Evolutionary conservation across 2,797 vertebrate species (phyloP), one percentile per base, ranked within the genome.

Genomic region (Sebastes diaconus): DNA sequence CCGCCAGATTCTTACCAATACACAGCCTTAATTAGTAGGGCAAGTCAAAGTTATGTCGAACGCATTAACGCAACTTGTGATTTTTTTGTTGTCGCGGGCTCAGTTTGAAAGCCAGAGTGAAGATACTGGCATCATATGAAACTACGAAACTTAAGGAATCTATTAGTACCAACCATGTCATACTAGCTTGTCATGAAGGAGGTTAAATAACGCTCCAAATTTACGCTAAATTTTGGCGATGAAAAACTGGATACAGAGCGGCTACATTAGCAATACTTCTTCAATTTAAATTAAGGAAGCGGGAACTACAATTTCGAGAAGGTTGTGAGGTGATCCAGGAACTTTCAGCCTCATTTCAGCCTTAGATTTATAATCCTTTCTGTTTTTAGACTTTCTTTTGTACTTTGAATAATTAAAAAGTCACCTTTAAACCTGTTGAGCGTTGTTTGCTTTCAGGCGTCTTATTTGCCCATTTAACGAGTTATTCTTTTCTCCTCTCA

Each of bases 401-500:
- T 72, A 20, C 32, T 65, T 65, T 74, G 11, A 80, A 63, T 79
- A 42, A 80, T 72, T 75, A 73, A 79, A 71, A 74, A 36, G 24
- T 79, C 63, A 73, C 77, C 70, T 76, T 75, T 84, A 61, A 59
- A 68, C 67, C 67, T 73, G 71, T 59, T 78, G 18, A 55, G 57
- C 2, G 6, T 27, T 36, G 66, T 73, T 80, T 29, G 6, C 75
- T 75, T 36, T 77, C 3, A n/a, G 52, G 39, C 63, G 25, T 73
- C 65, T 69, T 13, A 39, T 79, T 42, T 65, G 22, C 67, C 46
- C 3, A 20, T 81, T 75, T 90, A 89, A 91, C 22, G 0, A 30
- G 3, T 52, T 66, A 2, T 80, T 82, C 46, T 75, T 73, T 80
- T 39, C 4, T 24, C n/a, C 75, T 83, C 60, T 36, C 70, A 14